Percentiles rank a stretch among this genome's conserved stretches.
Conservation (phyloP, 1,140 invertebrate genomes). For the Branchinecta lindahli region DNA sequence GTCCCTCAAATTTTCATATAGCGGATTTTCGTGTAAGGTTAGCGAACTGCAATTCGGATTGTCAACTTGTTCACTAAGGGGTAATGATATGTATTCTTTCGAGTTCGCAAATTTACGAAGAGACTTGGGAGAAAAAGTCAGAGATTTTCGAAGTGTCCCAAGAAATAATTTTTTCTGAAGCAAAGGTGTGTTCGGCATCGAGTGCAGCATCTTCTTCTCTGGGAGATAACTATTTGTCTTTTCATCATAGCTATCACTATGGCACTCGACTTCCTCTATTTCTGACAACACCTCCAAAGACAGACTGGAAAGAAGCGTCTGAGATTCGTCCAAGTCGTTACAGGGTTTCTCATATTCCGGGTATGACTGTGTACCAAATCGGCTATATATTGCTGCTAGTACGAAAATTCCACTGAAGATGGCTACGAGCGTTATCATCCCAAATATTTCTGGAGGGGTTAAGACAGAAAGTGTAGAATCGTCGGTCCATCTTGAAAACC, state of each 20-base stretch:
- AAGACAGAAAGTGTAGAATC: neutral
- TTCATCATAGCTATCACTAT: too few relatives aligned
- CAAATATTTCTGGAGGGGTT: neutral
- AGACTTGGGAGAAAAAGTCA: neutral
- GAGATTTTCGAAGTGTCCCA: neutral
- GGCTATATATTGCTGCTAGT: neutral
- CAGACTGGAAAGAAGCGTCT: too few relatives aligned
- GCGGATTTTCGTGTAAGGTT: conserved; percentile 4
- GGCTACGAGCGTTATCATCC: neutral
- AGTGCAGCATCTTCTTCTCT: neutral
- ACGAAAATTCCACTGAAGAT: neutral
- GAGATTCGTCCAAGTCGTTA: too few relatives aligned
- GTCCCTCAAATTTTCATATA: neutral
- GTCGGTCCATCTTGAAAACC: neutral
- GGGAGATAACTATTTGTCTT: too few relatives aligned
- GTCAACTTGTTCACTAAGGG: neutral
- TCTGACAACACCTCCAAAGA: too few relatives aligned
- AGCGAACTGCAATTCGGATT: neutral
- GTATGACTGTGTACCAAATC: neutral
- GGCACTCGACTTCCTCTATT: too few relatives aligned
- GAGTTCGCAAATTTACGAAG: neutral
- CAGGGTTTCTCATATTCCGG: too few relatives aligned
- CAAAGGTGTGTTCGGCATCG: neutral
- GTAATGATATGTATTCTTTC: neutral
- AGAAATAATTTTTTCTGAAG: neutral